Evolutionary conservation across 2,797 vertebrate species (phyloP), one percentile per base, ranked within the genome.

Genomic region (Pangasius macronema): DNA sequence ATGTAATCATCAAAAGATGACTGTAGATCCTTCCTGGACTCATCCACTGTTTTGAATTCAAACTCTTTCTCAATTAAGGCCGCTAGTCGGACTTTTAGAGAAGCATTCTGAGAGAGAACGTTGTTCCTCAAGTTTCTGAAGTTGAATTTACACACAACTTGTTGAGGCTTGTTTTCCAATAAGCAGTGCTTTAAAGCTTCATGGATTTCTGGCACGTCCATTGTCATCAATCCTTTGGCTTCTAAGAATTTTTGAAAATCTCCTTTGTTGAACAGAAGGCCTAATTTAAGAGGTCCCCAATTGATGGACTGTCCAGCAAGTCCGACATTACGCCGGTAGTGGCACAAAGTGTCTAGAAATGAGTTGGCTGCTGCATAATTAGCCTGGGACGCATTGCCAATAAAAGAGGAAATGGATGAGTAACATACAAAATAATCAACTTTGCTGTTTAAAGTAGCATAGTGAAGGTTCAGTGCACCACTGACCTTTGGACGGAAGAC

Each of bases 401-500:
- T 88, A 81, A 97, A 97, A 77, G 96, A 96, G 49, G 97, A 89
- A 81, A 97, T 91, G 18, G 97, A 98, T 16, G 97, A 98, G 89
- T 96, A 97, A 87, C 97, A 97, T 55, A 97, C 97, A 94, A 97
- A 97, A 89, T 97, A 97, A 93, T 97, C 96, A 27, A 97, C 91
- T 18, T 95, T 84, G 68, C 95, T 95, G 72, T 93, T 90, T 85
- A 88, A 91, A 70, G 96, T 97, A 85, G 96, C 95, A 85, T 89
- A 76, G 61, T 97, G 97, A 86, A 98, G 95, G 93, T 97, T 97
- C 68, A 98, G 61, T 1, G 88, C 96, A 36, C 97, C 97, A 16
- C 94, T 96, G 24, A 98, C 94, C 95, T 97, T 97, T 22, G 97
- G 96, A 84, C 91, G 95, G 85, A 98, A 87, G 30, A 97, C 97